Evolutionary conservation across 2,888 invertebrate species (phyloP).

Genomic region (Amiota communis): DNA sequence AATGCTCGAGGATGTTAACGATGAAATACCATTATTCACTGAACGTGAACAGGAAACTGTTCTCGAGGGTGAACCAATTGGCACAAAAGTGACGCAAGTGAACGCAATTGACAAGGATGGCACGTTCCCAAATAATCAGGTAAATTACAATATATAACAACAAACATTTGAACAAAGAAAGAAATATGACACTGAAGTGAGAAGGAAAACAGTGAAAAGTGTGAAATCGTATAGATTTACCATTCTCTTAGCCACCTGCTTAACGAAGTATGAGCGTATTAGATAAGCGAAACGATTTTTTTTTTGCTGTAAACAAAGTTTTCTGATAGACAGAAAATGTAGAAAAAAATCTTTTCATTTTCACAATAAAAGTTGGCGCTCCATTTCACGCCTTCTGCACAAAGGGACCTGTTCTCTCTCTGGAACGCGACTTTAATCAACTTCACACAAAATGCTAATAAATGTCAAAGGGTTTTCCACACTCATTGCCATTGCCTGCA

Average conservation of each 20-base stretch:
- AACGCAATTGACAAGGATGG: slow-evolving; percentile 97
- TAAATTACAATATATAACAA: slow-evolving; percentile 68
- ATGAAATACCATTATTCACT: slow-evolving; percentile 96
- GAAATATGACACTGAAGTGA: background rate
- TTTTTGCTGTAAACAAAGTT: background rate
- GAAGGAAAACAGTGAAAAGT: background rate
- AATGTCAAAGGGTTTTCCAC: slow-evolving; percentile 63
- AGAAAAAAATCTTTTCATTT: background rate
- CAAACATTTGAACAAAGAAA: slow-evolving; percentile 1
- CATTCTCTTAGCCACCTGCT: background rate
- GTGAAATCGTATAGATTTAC: too few species aligned
- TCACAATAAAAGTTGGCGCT: background rate
- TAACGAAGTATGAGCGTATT: slow-evolving; percentile 14
- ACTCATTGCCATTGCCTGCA: slow-evolving; percentile 35
- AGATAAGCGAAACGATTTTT: background rate
- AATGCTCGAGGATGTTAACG: slow-evolving; percentile 95
- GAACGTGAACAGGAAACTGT: slow-evolving; percentile 96
- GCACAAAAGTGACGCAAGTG: slow-evolving; percentile 95
- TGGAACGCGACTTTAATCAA: slow-evolving; percentile 10
- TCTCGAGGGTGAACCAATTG: slow-evolving; percentile 94
- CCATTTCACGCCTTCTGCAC: background rate
- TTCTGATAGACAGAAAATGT: too few species aligned
- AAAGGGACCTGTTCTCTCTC: background rate
- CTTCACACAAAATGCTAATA: slow-evolving; percentile 55
- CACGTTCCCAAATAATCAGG: slow-evolving; percentile 95